Conservation (phyloP, 1,140 invertebrate species). For the Dendroctonus ponderosae region DNA sequence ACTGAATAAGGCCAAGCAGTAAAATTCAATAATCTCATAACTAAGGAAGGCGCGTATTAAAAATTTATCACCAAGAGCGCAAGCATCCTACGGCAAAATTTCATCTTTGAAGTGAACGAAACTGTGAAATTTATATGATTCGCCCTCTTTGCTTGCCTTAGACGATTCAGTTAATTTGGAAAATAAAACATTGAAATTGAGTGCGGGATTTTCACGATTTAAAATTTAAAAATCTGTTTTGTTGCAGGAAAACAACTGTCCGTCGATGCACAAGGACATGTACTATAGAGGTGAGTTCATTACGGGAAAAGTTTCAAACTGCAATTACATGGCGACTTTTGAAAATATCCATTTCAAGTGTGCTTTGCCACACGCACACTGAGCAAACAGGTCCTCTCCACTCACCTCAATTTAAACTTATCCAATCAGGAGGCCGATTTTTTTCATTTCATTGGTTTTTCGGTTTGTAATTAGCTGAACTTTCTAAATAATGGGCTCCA, state of each 20-base stretch:
- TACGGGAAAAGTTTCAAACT: background rate
- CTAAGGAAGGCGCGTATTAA: slow-evolving; percentile 9
- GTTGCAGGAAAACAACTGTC: slow-evolving; percentile 63
- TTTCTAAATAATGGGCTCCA: slow-evolving; percentile 2
- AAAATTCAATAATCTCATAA: slow-evolving; percentile 18
- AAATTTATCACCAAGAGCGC: slow-evolving; percentile 11
- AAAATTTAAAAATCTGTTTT: slow-evolving; percentile 24
- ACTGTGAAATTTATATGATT: slow-evolving; percentile 1
- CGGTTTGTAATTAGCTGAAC: background rate
- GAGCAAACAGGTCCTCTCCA: no score
- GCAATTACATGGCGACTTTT: background rate
- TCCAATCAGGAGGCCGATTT: background rate
- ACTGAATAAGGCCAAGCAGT: slow-evolving; percentile 6
- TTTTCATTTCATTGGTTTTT: slow-evolving; percentile 9
- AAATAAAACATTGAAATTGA: no score
- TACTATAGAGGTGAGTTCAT: slow-evolving; percentile 62
- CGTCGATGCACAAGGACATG: slow-evolving; percentile 71
- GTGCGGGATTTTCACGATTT: no score
- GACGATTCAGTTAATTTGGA: background rate
- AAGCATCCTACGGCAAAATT: slow-evolving; percentile 4
- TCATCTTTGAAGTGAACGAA: slow-evolving; percentile 8
- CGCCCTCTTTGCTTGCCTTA: background rate
- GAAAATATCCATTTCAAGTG: no score
- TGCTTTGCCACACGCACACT: no score
- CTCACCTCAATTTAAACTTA: no score